Base-by-base conservation (phyloP, 1,140 invertebrate species). In the Drosophila santomea region DNA sequence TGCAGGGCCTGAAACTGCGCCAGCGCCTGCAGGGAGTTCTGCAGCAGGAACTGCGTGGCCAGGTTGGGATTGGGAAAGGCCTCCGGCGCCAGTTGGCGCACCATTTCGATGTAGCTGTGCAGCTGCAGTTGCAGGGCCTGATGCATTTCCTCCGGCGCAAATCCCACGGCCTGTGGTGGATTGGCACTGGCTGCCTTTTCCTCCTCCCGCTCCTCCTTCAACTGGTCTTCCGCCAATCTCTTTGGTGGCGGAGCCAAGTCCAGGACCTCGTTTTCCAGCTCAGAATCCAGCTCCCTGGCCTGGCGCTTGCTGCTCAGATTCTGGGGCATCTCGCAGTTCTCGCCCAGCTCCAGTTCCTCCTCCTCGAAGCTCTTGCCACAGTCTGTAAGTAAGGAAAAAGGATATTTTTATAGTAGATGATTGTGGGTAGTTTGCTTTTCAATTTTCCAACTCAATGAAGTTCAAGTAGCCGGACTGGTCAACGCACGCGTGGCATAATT, bases 1-100 rank as follows among this genome's bases (percentile, higher is more conserved):
- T 97, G 96, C 52, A 96, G 93, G 57, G 96, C 96, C 76, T 97
- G 96, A 39, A 97, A 93, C 80, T 97, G 96, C 72, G 96, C 96
- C 63, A 97, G 95, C 1, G 96, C 95, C 83, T 97, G 96, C 50
- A 92, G 64, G 2, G 91, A 91, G 5, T 92, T 92, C 44, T 92
- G 89, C 11, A 92, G 61, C 36, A 92, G 72, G 44, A 91, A 90
- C 58, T 92, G 91, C 1, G 86, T 79, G 39, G 88, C 88, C 54
- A 92, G 43, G 50, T 83, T 84, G 10, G 84, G 83, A 80, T 88
- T 89, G 48, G 84, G 83, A 8, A 88, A 88, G 0, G 84, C 43
- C 4, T 88, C 83, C 0, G 90, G 91, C 2, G 88, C 72, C 67
- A 91, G 47, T 64, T 91, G 83, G 11, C 90, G 89, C 25, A 92